phyloP scores from a whole-genome alignment of 2,113 vertebrate species.

The Perca schrenkii region DNA sequence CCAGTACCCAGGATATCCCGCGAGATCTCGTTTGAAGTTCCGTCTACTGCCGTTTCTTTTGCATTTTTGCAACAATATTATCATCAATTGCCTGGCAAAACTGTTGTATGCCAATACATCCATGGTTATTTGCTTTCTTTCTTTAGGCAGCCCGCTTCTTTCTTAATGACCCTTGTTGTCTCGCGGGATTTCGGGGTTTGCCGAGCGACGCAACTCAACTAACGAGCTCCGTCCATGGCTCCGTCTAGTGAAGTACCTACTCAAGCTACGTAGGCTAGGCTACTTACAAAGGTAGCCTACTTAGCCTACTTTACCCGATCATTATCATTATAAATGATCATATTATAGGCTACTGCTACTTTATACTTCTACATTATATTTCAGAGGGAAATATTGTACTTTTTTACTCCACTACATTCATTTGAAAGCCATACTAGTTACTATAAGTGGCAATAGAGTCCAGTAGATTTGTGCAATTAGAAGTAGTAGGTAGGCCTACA shows the following conservation, averaged over 20 bases:
- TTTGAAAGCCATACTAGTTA: not conserved
- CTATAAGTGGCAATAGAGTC: not conserved
- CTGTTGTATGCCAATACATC: not conserved
- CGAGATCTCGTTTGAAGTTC: not conserved
- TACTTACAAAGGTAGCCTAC: not conserved
- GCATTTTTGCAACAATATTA: not conserved
- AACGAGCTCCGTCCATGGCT: not conserved
- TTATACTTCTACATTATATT: not conserved
- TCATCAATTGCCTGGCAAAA: accelerated
- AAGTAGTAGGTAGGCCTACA: no score
- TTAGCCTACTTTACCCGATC: not conserved
- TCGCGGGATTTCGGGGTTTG: conserved; percentile 22
- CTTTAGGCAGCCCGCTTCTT: no score
- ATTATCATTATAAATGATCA: not conserved
- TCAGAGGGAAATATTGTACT: not conserved
- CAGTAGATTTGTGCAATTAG: not conserved
- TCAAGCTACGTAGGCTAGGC: no score
- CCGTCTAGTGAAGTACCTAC: not conserved
- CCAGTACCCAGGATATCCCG: conserved; percentile 4
- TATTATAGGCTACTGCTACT: not conserved
- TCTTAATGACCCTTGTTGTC: not conserved
- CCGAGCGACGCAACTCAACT: not conserved
- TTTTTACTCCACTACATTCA: not conserved
- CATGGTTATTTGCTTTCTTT: no score
- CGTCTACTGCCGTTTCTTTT: not conserved